Percentiles rank a stretch among this genome's conserved stretches.
These are phyloP conservation scores for Oeneis ivallda DNA, from an alignment of 2,888 invertebrate species.

Conservation along the genomic window DNA sequence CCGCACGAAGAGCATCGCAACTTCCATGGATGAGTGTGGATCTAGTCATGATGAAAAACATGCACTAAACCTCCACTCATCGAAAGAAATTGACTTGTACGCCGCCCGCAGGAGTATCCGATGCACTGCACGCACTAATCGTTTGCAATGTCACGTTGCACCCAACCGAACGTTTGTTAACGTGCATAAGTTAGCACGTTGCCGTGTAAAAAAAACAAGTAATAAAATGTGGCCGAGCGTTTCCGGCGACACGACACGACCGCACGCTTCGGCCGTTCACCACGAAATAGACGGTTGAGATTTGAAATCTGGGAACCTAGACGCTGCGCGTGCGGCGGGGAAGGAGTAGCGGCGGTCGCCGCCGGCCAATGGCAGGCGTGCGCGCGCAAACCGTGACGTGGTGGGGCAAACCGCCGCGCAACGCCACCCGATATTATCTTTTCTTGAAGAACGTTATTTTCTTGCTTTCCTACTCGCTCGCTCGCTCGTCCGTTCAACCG, in stretches of 20 bases:
- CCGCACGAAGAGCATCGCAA: constrained; percentile 74
- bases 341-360: constrained; percentile 48
- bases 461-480: constrained; percentile 71
- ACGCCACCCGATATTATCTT: constrained; percentile 69
- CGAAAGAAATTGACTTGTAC: constrained; percentile 82
- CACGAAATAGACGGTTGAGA: constrained; percentile 81
- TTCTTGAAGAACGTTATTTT: constrained; percentile 77
- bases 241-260: constrained; percentile 50
- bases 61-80: constrained; percentile 89
- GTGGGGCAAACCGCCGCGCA: constrained; percentile 58
- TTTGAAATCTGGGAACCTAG: constrained; percentile 79
- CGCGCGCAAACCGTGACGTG: constrained; percentile 68
- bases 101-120: constrained; percentile 48
- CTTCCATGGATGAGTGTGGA: constrained; percentile 90
- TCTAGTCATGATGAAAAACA: constrained; percentile 88
- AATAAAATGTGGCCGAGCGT: constrained; percentile 51
- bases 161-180: constrained; percentile 57
- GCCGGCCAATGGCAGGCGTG: constrained; percentile 59
- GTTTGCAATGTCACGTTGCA: constrained; percentile 74
- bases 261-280: constrained; percentile 68
- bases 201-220: constrained; percentile 59
- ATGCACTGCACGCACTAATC: constrained; percentile 76
- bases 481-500: constrained; percentile 72
- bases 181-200: constrained; percentile 64
- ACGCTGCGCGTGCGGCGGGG: constrained; percentile 73